These are phyloP conservation scores for Pelobates fuscus DNA, from an alignment of 2,113 vertebrate species.

Conservation along the genomic window DNA sequence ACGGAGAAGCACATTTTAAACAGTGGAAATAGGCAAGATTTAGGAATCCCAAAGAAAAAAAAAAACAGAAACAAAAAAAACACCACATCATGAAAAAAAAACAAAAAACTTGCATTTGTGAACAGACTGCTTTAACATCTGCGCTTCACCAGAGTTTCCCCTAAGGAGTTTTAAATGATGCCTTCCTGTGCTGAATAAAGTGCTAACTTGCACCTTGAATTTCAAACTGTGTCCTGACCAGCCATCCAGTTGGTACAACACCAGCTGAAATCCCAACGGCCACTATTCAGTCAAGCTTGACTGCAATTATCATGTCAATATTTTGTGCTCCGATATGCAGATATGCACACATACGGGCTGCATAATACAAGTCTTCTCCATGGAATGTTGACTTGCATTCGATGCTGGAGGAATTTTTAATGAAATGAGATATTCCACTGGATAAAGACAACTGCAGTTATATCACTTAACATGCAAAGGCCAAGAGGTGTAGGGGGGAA, in stretches of 20 bases:
- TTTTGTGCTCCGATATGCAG: slow-evolving; percentile 84
- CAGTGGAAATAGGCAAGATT: slow-evolving; percentile 57
- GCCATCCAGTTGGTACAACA: slow-evolving; percentile 89
- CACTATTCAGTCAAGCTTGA: slow-evolving; percentile 82
- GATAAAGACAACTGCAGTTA: slow-evolving; percentile 65
- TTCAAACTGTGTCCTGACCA: slow-evolving; percentile 91
- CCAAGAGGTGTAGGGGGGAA: slow-evolving; percentile 36
- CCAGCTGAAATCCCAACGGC: slow-evolving; percentile 85
- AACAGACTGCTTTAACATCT: slow-evolving; percentile 83
- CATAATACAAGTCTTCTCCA: slow-evolving; percentile 78
- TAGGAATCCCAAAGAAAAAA: slow-evolving; percentile 28
- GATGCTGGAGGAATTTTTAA: slow-evolving; percentile 76
- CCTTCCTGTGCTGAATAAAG: slow-evolving; percentile 83
- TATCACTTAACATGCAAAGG: slow-evolving; percentile 65
- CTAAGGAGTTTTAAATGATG: slow-evolving; percentile 87
- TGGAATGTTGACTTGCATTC: slow-evolving; percentile 76
- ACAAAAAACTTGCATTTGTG: slow-evolving; percentile 70
- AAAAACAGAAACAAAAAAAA: background rate
- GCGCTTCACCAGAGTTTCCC: slow-evolving; percentile 80
- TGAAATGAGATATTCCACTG: slow-evolving; percentile 71
- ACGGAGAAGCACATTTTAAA: background rate
- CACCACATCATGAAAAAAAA: slow-evolving; percentile 30
- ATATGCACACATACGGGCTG: slow-evolving; percentile 81
- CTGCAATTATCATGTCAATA: slow-evolving; percentile 98
- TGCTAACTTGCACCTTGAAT: slow-evolving; percentile 87